These are phyloP conservation scores for Tortricodes alternella DNA, from an alignment of 2,888 invertebrate genomes.

Conservation along the genomic window DNA sequence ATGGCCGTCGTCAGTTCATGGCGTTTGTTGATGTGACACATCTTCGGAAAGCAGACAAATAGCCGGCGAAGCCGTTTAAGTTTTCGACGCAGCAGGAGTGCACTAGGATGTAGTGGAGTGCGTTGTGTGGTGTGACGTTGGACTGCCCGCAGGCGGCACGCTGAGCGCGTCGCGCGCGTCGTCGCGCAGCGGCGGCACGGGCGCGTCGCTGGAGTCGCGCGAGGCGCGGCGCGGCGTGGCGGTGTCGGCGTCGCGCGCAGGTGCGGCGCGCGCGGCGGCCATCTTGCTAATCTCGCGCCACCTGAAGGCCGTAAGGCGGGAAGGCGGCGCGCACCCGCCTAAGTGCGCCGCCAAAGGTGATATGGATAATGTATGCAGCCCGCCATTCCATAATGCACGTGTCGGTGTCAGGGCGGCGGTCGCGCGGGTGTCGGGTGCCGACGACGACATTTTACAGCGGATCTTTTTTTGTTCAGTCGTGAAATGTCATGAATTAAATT, in stretches of 20 bases:
- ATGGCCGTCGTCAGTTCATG: too few species aligned
- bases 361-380: conserved; percentile 81
- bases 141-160: conserved; percentile 73
- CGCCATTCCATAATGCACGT: conserved; percentile 74
- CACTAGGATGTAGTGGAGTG: too few species aligned
- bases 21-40: too few species aligned
- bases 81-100: too few species aligned
- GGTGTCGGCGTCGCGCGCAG: conserved; percentile 93
- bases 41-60: too few species aligned
- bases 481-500: too few species aligned
- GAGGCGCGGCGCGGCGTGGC: conserved; percentile 85
- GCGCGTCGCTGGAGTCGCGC: conserved; percentile 70
- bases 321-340: conserved; percentile 80
- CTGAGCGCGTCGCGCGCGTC: conserved; percentile 45
- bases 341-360: conserved; percentile 84
- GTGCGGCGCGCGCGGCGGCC: conserved; percentile 96
- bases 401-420: conserved; percentile 55
- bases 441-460: background rate
- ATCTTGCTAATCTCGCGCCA: conserved; percentile 97
- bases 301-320: conserved; percentile 84
- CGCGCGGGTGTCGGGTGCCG: conserved; percentile 41
- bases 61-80: too few species aligned
- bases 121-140: too few species aligned
- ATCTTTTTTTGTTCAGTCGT: background rate
- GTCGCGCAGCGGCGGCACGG: conserved; percentile 70